Conservation (phyloP, 2,113 vertebrate genomes). For the Cyanoderma ruficeps region DNA sequence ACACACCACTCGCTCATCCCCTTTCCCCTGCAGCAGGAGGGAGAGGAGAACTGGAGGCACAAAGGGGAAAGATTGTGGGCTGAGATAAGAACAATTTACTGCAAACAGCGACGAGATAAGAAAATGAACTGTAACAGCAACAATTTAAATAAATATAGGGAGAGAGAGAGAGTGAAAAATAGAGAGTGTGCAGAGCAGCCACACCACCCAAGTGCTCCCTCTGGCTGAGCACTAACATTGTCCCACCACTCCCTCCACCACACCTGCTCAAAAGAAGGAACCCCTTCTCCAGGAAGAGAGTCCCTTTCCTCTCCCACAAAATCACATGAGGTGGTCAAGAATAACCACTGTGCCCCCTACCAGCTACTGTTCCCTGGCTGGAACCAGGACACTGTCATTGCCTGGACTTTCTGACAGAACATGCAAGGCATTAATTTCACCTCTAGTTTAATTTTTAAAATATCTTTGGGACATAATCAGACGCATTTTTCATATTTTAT, state of each 20-base stretch:
- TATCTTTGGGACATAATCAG: neutral
- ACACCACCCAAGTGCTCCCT: neutral
- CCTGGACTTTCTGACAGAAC: neutral
- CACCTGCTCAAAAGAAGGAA: neutral
- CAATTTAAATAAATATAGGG: neutral
- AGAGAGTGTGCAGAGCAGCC: neutral
- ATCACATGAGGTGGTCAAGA: neutral
- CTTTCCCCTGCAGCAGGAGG: neutral
- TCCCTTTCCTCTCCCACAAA: neutral
- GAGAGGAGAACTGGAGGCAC: neutral
- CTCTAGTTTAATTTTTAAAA: neutral
- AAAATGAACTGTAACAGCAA: neutral
- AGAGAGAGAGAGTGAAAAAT: neutral
- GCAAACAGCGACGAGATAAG: neutral
- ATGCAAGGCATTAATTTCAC: neutral
- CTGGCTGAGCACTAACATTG: neutral
- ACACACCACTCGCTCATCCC: accelerated
- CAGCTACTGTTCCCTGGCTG: neutral
- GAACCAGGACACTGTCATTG: neutral
- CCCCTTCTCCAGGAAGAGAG: neutral
- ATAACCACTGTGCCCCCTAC: neutral
- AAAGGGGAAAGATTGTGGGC: neutral
- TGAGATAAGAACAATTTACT: neutral
- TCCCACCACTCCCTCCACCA: neutral
- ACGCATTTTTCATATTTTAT: neutral